Conservation (phyloP, 1,140 invertebrate genomes). For the Lasioglossum albipes region DNA sequence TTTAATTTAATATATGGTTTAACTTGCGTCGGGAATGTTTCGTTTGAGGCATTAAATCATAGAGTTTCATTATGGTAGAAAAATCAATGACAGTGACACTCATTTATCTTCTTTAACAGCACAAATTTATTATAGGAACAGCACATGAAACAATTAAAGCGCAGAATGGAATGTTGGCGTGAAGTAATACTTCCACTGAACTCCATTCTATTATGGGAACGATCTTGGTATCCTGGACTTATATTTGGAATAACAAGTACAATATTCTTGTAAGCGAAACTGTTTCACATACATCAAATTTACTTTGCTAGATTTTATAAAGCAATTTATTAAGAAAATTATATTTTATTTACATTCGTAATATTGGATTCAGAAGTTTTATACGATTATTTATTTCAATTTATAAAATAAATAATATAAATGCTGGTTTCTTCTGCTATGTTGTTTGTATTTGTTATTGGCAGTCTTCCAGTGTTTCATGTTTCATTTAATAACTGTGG, state of each 20-base stretch:
- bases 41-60: not conserved
- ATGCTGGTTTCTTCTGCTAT: too few relatives aligned
- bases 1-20: not conserved
- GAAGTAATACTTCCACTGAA: slow-evolving; percentile 87
- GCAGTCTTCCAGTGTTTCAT: not conserved
- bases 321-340: not conserved
- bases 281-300: not conserved
- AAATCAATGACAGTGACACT: slow-evolving; percentile 51
- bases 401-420: too few relatives aligned
- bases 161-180: slow-evolving; percentile 89
- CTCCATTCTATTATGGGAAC: slow-evolving; percentile 91
- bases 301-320: not conserved
- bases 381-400: not conserved
- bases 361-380: not conserved
- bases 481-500: slow-evolving; percentile 14
- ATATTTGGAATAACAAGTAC: slow-evolving; percentile 84
- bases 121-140: slow-evolving; percentile 81
- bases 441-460: not conserved
- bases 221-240: slow-evolving; percentile 88
- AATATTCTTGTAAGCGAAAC: slow-evolving; percentile 81
- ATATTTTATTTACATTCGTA: not conserved
- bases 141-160: slow-evolving; percentile 86
- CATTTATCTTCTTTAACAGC: slow-evolving; percentile 22
- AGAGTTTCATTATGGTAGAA: slow-evolving; percentile 6
- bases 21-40: not conserved